Conservation (phyloP, 1,140 invertebrate genomes). For the Cyclina sinensis region DNA sequence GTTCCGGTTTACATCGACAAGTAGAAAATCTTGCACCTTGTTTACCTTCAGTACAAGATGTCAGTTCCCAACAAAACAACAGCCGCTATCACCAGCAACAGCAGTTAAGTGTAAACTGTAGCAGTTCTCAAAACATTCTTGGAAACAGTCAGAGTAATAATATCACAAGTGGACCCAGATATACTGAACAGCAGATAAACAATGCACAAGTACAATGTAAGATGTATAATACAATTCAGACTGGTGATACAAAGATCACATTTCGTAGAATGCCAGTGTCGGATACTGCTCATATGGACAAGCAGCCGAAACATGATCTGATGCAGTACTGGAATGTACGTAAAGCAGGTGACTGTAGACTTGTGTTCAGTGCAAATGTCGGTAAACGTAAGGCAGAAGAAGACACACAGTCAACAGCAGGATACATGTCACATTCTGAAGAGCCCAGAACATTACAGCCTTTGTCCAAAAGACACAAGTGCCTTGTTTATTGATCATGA, state of each 20-base stretch:
- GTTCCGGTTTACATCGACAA: no score
- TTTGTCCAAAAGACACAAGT: conserved; percentile 38
- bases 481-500: conserved; percentile 65
- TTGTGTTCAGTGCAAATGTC: conserved; percentile 49
- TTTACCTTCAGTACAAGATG: not conserved
- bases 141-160: not conserved
- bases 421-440: not conserved
- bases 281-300: not conserved
- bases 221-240: conserved; percentile 45
- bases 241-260: conserved; percentile 44
- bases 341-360: conserved; percentile 55
- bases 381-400: conserved; percentile 57
- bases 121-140: not conserved
- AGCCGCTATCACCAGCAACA: not conserved
- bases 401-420: not conserved
- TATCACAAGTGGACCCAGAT: not conserved
- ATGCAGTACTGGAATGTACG: conserved; percentile 60
- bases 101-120: not conserved
- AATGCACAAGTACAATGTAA: not conserved
- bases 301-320: conserved; percentile 32
- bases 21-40: not conserved
- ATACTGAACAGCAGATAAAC: not conserved
- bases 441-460: not conserved
- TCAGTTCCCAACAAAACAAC: not conserved
- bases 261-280: conserved; percentile 1